Conservation (phyloP, 2,113 vertebrate genomes). For the Corydoras maculifer region DNA sequence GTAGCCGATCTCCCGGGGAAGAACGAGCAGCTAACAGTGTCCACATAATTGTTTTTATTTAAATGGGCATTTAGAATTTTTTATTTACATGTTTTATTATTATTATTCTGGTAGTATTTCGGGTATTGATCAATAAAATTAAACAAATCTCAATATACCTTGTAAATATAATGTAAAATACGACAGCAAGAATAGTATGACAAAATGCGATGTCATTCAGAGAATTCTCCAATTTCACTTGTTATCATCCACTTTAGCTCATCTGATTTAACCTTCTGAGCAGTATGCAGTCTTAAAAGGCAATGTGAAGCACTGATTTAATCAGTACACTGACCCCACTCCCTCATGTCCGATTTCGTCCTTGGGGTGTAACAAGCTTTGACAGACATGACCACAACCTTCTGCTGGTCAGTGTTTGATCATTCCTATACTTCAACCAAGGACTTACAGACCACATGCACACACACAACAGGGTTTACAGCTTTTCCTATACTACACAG, state of each 20-base stretch:
- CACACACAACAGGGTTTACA: neutral
- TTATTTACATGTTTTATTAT: too few species aligned
- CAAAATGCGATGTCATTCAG: too few species aligned
- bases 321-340: neutral
- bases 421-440: slow-evolving; percentile 4
- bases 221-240: too few species aligned
- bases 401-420: slow-evolving; percentile 29
- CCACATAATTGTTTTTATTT: too few species aligned
- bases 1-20: too few species aligned
- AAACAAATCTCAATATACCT: too few species aligned
- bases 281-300: neutral
- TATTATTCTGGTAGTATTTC: too few species aligned
- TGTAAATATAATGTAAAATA: too few species aligned
- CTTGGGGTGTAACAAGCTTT: slow-evolving; percentile 28
- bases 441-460: slow-evolving; percentile 11
- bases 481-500: neutral
- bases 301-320: neutral
- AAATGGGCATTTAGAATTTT: too few species aligned
- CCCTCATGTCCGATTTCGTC: neutral
- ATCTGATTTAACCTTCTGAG: neutral
- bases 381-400: slow-evolving; percentile 45
- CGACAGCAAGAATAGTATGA: too few species aligned
- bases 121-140: too few species aligned
- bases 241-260: neutral
- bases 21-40: too few species aligned